Percentiles rank a stretch among this genome's conserved stretches.
phyloP scores from a whole-genome alignment of 2,113 vertebrate genomes.

The Gobius niger region DNA sequence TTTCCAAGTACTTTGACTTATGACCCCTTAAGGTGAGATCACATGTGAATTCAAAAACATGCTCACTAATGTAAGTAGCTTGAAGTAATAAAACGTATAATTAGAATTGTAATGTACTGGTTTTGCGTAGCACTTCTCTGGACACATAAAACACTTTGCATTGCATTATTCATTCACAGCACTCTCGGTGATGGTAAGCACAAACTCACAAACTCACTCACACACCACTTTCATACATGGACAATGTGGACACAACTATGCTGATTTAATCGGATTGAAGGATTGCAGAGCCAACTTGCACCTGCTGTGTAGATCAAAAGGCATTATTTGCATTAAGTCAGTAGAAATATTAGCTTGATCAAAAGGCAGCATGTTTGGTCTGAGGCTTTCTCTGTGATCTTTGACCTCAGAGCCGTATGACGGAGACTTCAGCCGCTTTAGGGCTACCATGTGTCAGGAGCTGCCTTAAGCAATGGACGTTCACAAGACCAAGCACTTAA shows the following conservation, averaged over 20 bases:
- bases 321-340: constrained; percentile 25
- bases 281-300: background rate
- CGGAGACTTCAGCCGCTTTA: constrained; percentile 21
- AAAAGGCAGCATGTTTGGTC: constrained; percentile 15
- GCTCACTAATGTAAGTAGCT: no score
- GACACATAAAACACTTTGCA: no score
- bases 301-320: constrained; percentile 25
- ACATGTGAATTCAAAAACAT: background rate
- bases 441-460: constrained; percentile 13
- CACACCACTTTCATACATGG: no score
- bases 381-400: constrained; percentile 36
- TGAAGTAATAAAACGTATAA: no score
- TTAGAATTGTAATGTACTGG: no score
- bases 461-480: constrained; percentile 12
- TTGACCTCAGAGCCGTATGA: constrained; percentile 29
- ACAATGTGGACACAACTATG: no score
- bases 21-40: background rate
- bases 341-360: constrained; percentile 27
- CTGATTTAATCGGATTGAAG: constrained; percentile 10
- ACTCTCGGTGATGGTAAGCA: no score
- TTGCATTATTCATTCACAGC: no score
- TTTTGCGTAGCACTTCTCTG: no score
- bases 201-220: no score
- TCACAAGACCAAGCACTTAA: background rate
- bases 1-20: background rate